Conservation (phyloP, 2,888 invertebrate species). For the Boloria selene region DNA sequence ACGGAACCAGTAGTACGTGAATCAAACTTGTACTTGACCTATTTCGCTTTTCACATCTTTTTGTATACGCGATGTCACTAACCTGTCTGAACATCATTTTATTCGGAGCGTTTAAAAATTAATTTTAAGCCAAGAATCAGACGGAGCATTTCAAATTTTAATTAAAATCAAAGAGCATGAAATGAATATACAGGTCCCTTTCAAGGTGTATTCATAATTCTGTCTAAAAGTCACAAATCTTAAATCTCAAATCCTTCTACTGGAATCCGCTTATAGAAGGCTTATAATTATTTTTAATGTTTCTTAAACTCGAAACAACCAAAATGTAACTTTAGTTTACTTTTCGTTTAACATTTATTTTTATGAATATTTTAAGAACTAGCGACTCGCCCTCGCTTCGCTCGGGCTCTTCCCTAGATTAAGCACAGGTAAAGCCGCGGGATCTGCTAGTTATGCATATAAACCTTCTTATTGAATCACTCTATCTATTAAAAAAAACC, state of each 20-base stretch:
- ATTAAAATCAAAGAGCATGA: not conserved
- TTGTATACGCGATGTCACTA: too few species aligned
- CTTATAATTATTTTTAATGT: constrained; percentile 16
- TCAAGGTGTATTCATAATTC: not conserved
- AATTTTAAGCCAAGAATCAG: too few species aligned
- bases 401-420: too few species aligned
- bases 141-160: not conserved
- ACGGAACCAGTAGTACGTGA: too few species aligned
- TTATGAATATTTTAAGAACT: not conserved
- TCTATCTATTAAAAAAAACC: too few species aligned
- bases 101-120: too few species aligned
- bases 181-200: not conserved
- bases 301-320: constrained; percentile 9
- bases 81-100: too few species aligned
- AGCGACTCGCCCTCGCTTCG: not conserved
- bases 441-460: too few species aligned
- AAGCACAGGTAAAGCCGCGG: too few species aligned
- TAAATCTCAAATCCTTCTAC: constrained; percentile 1
- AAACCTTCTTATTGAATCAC: too few species aligned
- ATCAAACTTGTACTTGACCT: too few species aligned
- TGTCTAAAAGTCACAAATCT: constrained; percentile 4
- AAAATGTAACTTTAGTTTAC: not conserved
- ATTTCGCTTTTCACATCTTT: too few species aligned
- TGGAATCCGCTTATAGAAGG: constrained; percentile 13
- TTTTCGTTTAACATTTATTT: not conserved